Evolutionary conservation across 2,113 vertebrate species (phyloP).

Genomic region (Gymnobelideus leadbeateri): DNA sequence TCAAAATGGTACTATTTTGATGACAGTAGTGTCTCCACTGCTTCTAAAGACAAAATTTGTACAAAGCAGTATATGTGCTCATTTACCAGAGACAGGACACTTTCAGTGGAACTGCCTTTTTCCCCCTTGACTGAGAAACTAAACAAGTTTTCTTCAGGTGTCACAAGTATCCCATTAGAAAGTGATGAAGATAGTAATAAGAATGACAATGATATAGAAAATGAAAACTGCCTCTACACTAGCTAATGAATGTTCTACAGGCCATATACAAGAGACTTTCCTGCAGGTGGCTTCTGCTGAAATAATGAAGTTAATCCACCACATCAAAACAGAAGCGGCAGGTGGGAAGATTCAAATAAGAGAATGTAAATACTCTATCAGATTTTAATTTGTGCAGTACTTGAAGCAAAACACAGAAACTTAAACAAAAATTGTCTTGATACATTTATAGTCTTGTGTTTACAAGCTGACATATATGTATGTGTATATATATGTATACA

Average conservation of each 20-base stretch:
- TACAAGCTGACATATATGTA: conserved; percentile 83
- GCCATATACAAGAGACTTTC: conserved; percentile 91
- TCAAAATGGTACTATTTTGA: conserved; percentile 99
- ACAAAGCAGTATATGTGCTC: conserved; percentile 98
- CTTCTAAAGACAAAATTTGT: conserved; percentile 96
- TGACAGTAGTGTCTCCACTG: conserved; percentile 96
- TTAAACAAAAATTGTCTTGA: conserved; percentile 88
- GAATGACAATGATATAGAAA: conserved; percentile 89
- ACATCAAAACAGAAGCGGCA: conserved; percentile 86
- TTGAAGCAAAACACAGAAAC: conserved; percentile 89
- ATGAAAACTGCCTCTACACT: conserved; percentile 95
- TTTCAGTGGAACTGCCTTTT: conserved; percentile 96
- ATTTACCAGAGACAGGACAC: conserved; percentile 99
- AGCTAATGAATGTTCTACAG: conserved; percentile 92
- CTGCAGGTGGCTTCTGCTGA: conserved; percentile 80
- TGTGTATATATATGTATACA: no score
- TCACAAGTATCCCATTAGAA: conserved; percentile 87
- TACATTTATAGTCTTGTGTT: conserved; percentile 89
- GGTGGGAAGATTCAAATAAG: conserved; percentile 88
- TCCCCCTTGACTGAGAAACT: conserved; percentile 93
- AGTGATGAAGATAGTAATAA: conserved; percentile 91
- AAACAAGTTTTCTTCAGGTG: conserved; percentile 89
- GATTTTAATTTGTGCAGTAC: conserved; percentile 90
- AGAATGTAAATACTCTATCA: conserved; percentile 89
- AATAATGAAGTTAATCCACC: conserved; percentile 83